Conservation (phyloP, 2,797 vertebrate species). For the Sparus aurata region DNA sequence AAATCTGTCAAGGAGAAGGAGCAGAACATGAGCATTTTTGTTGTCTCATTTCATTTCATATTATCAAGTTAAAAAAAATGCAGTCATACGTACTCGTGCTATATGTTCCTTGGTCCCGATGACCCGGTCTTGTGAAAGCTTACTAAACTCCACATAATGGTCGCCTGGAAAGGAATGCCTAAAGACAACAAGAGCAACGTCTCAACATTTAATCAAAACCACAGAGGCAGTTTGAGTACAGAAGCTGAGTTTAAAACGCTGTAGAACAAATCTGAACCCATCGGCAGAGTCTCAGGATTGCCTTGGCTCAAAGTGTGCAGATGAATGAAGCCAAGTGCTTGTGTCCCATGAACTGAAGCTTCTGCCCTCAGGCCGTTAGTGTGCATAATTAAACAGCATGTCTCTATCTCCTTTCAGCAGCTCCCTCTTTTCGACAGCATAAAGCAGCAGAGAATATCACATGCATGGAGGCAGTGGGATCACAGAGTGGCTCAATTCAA, state of each 20-base stretch:
- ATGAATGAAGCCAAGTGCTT: slow-evolving; percentile 54
- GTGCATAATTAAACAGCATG: slow-evolving; percentile 69
- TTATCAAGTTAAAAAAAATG: not conserved
- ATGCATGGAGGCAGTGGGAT: slow-evolving; percentile 27
- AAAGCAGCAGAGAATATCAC: slow-evolving; percentile 40
- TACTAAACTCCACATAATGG: slow-evolving; percentile 99
- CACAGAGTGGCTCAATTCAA: not conserved
- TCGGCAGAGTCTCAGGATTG: slow-evolving; percentile 32
- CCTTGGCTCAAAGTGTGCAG: slow-evolving; percentile 46
- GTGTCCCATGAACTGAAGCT: slow-evolving; percentile 61
- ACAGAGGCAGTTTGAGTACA: not conserved
- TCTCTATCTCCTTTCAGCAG: slow-evolving; percentile 45
- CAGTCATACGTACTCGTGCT: slow-evolving; percentile 93
- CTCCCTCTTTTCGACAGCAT: slow-evolving; percentile 44
- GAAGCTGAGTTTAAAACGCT: slow-evolving; percentile 25
- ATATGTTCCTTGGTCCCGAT: slow-evolving; percentile 98
- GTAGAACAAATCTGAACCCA: slow-evolving; percentile 22
- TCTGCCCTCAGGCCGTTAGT: slow-evolving; percentile 52
- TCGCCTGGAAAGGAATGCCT: slow-evolving; percentile 99
- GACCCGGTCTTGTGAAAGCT: slow-evolving; percentile 97
- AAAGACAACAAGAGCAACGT: slow-evolving; percentile 50
- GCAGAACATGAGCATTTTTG: not conserved
- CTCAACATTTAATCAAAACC: slow-evolving; percentile 34
- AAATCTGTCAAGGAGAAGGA: slow-evolving; percentile 87
- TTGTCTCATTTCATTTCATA: not conserved